A percentile compares a stretch with the other conserved stretches of the same genome.
phyloP scores from a whole-genome alignment of 2,797 vertebrate species.

The Petrocephalus sullivani region DNA sequence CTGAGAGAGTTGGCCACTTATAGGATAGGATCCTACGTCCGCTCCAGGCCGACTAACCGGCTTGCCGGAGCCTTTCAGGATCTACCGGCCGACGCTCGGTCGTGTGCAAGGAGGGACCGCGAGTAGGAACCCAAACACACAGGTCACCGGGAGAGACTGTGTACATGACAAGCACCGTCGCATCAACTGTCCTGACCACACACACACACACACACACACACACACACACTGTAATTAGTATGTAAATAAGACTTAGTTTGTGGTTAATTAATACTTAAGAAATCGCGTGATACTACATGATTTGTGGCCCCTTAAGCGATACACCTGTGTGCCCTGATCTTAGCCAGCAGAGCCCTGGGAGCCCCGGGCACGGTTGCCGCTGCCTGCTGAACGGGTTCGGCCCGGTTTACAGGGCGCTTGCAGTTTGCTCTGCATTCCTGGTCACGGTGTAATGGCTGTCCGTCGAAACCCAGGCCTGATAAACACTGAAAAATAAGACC shows the following conservation, averaged over 20 bases:
- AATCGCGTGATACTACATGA: background rate
- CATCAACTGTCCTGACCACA: too few relatives aligned
- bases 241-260: background rate
- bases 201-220: too few relatives aligned
- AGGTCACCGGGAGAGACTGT: too few relatives aligned
- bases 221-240: background rate
- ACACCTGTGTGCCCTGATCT: background rate
- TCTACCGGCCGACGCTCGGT: too few relatives aligned
- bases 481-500: background rate
- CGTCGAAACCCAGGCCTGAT: background rate
- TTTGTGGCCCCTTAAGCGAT: background rate
- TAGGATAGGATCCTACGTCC: too few relatives aligned
- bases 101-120: too few relatives aligned
- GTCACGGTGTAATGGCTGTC: background rate
- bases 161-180: too few relatives aligned
- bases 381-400: background rate
- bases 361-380: background rate
- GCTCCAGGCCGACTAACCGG: too few relatives aligned
- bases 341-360: background rate
- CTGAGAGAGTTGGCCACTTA: too few relatives aligned
- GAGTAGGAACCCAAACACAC: too few relatives aligned
- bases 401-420: background rate
- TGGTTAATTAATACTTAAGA: background rate
- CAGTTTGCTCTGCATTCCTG: background rate
- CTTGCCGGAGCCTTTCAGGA: too few relatives aligned